phyloP scores from a whole-genome alignment of 2,113 vertebrate species.

The Xiphophorus hellerii region DNA sequence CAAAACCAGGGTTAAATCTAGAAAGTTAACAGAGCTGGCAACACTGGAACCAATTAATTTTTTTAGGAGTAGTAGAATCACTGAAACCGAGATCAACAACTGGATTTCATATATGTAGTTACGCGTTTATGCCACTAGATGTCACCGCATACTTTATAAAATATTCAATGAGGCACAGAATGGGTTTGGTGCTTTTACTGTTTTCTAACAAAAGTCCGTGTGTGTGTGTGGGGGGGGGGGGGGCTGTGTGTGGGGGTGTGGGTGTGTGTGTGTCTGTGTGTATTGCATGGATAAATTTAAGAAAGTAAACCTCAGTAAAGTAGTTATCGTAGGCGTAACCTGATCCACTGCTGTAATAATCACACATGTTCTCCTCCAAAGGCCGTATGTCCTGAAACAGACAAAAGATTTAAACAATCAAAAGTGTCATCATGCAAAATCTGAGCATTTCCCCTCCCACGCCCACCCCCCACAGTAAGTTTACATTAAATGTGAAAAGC shows the following conservation, averaged over 20 bases:
- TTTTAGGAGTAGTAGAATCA: neutral
- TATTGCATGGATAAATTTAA: neutral
- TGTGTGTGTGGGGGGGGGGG: too few species aligned
- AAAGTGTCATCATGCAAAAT: neutral
- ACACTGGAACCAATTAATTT: too few species aligned
- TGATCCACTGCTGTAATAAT: constrained; percentile 84
- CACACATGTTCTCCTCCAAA: constrained; percentile 85
- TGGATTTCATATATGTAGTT: constrained; percentile 12
- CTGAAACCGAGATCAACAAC: neutral
- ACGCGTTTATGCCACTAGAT: constrained; percentile 41
- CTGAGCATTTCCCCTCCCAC: neutral
- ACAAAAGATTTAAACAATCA: neutral
- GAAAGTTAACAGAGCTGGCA: neutral
- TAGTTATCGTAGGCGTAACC: constrained; percentile 87
- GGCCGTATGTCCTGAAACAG: constrained; percentile 85
- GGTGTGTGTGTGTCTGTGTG: too few species aligned
- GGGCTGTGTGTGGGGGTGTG: too few species aligned
- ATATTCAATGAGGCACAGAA: neutral
- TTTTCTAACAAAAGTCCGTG: neutral
- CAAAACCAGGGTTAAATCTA: too few species aligned
- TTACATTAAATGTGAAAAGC: neutral
- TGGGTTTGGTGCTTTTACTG: neutral
- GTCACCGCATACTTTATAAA: constrained; percentile 5
- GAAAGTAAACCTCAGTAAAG: constrained; percentile 85
- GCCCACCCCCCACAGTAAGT: neutral